phyloP scores from a whole-genome alignment of 2,888 invertebrate species.

The Agrotis segetum region DNA sequence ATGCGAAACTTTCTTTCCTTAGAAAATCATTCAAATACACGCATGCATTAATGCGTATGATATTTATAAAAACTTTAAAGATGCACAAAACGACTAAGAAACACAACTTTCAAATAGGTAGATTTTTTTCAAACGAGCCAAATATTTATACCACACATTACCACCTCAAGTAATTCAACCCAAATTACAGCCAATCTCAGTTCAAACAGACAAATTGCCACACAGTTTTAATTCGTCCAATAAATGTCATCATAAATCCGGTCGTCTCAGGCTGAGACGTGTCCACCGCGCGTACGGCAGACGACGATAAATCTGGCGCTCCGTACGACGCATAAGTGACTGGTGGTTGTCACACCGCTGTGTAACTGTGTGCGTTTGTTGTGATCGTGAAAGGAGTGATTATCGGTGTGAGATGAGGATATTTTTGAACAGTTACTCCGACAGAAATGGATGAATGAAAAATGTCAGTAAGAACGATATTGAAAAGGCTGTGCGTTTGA shows the following conservation, averaged over 20 bases:
- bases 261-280: slow-evolving; percentile 74
- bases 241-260: slow-evolving; percentile 81
- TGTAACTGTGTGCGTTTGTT: slow-evolving; percentile 41
- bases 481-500: not conserved
- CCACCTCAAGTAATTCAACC: slow-evolving; percentile 8
- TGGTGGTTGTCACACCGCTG: slow-evolving; percentile 70
- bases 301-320: slow-evolving; percentile 82
- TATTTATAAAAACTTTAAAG: too few relatives aligned
- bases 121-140: not conserved
- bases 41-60: too few relatives aligned
- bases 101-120: not conserved
- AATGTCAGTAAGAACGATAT: too few relatives aligned
- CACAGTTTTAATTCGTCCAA: slow-evolving; percentile 75
- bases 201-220: slow-evolving; percentile 52
- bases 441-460: not conserved
- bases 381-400: not conserved
- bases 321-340: slow-evolving; percentile 73
- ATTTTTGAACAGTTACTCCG: not conserved
- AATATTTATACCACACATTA: not conserved
- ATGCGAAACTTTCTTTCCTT: too few relatives aligned
- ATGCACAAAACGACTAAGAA: not conserved
- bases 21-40: too few relatives aligned
- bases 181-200: slow-evolving; percentile 38
- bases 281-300: slow-evolving; percentile 77
- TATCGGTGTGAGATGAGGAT: not conserved